Base-by-base conservation (phyloP, 2,113 vertebrate genomes). In the Zingel zingel region DNA sequence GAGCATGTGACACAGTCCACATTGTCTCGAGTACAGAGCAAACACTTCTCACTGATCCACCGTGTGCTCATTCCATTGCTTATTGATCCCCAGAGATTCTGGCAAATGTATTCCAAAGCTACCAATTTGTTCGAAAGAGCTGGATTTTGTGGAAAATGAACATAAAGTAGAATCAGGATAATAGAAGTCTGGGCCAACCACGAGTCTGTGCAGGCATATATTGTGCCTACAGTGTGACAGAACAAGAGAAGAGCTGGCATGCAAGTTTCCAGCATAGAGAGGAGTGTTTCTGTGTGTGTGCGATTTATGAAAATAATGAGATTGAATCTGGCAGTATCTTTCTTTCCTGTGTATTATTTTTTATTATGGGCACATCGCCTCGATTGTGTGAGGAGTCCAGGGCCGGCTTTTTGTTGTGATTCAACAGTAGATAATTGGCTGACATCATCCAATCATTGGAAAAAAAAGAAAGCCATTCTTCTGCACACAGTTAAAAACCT, bases 221-320 rank as follows among this genome's bases (percentile, higher is more conserved):
- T 14, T 78, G n/a, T 69, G 78, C 54, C 27, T 45, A 73, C 78
- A 70, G 56, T 57, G 63, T 68, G 71, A 74, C 23, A 65, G 57
- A 72, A 87, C 81, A 72, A 74, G 64, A 43, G 77, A 64, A 75
- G 65, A 78, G 79, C 79, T 92, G 86, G 84, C 82, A 75, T 77
- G 69, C 65, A 77, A 65, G 82, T 83, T 87, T 30, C 71, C 63
- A 74, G 58, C n/a, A 25, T 61, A 39, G 74, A 78, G 19, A 82
- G 43, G 43, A 77, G 82, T 72, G 50, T 67, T 47, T 74, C 15
- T 80, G 79, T 62, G 74, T 88, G 81, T 81, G 59, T 71, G 81
- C 15, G 15, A 85, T 74, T 83, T 39, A 88, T 86, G 81, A 83
- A 88, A 90, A 91, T 90, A 90, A 91, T 79, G 86, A 89, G 88